Evolutionary conservation across 2,888 invertebrate species (phyloP), one percentile per base, ranked within the genome.

Genomic region (Chrysopilus asiliformis): DNA sequence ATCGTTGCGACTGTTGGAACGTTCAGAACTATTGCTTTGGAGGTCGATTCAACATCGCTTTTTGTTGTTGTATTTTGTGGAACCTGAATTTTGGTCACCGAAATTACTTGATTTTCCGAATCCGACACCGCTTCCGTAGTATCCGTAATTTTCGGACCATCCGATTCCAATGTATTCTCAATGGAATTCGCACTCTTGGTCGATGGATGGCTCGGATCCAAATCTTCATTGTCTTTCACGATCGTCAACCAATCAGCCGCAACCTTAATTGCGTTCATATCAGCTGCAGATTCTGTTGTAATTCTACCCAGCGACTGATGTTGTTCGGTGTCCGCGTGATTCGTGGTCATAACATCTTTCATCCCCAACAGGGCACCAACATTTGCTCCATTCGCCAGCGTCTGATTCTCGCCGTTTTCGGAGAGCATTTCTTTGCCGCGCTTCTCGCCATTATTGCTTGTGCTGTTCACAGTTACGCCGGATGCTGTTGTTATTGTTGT

Each of bases 301-400:
- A 8, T 29, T 29, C 6, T 7, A 5, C 16, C 10, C 10, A 4
- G 13, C 29, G 29, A 7, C 5, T 7, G 29, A n/a, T 13, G 13
- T 18, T 19, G 24, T 15, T 33, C 12, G 3, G 27, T 19, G 9
- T 38, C 38, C 4, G 28, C 7, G 28, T 41, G 41, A 18, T 45
- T 43, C 4, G n/a, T n/a, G n/a, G n/a, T n/a, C n/a, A n/a, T n/a
- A n/a, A 55, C 49, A 24, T 49, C 42, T 49, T 58, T 58, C 52
- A 60, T 51, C 8, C 52, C 50, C 1, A 55, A 57, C 34, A 61
- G 43, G 19, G 55, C 54, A 58, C 60, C 62, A 2, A 50, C 56
- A 20, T 60, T 60, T 2, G 56, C 53, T 12, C 45, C 48, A 39
- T 56, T 54, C 19, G 61, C 58, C 30, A 58, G 39, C 16, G 47